These are phyloP conservation scores for Pangasius macronema DNA, from an alignment of 2,797 vertebrate genomes.

Conservation along the genomic window DNA sequence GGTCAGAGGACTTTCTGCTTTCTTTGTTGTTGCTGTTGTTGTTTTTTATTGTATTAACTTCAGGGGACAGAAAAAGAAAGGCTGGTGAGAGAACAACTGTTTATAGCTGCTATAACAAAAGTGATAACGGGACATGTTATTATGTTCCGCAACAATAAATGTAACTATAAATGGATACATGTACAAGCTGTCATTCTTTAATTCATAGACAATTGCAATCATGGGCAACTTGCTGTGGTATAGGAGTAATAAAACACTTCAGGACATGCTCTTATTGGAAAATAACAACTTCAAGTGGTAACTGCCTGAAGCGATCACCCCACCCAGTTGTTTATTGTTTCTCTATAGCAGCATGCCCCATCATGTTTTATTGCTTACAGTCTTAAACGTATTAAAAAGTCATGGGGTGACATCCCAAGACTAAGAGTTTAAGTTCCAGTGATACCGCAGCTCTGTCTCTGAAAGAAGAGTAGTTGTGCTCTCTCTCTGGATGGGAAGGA, in stretches of 20 bases:
- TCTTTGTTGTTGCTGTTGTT: background rate
- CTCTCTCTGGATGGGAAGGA: background rate
- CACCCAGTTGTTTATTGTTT: background rate
- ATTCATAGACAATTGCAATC: background rate
- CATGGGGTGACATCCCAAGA: background rate
- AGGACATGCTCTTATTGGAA: background rate
- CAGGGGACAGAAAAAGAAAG: background rate
- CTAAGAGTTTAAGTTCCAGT: background rate
- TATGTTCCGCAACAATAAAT: background rate
- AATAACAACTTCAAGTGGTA: background rate
- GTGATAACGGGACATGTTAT: constrained; percentile 7
- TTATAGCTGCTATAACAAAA: constrained; percentile 16
- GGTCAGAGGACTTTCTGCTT: background rate
- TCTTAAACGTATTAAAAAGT: no score
- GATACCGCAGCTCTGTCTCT: background rate
- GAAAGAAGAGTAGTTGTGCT: background rate
- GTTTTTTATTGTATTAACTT: background rate
- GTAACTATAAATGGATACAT: background rate
- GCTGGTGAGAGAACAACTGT: background rate
- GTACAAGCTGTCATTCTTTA: background rate
- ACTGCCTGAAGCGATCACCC: background rate
- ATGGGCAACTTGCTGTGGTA: background rate
- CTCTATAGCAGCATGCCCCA: background rate
- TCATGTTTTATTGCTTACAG: constrained; percentile 9
- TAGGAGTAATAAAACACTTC: constrained; percentile 8